phyloP scores from a whole-genome alignment of 1,140 invertebrate species.

The Aricia agestis region DNA sequence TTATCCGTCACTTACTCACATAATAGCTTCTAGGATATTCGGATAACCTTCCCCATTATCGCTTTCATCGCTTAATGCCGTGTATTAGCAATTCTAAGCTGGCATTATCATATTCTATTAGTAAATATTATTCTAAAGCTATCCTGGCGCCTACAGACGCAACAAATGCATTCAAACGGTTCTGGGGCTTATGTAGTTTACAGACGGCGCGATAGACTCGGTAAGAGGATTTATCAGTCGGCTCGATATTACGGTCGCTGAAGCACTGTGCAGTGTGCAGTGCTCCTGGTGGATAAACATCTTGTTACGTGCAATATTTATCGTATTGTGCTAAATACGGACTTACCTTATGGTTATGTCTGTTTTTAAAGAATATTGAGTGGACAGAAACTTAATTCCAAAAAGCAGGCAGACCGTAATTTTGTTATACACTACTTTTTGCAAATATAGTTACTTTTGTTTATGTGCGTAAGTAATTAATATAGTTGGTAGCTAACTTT shows the following conservation, averaged over 20 bases:
- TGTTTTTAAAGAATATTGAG: too few relatives aligned
- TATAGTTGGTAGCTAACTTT: too few relatives aligned
- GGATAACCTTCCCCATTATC: neutral
- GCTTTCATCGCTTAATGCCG: neutral
- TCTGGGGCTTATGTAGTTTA: neutral
- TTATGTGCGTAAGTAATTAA: too few relatives aligned
- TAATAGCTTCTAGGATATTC: neutral
- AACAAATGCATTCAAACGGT: conserved; percentile 1
- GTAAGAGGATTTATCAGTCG: neutral
- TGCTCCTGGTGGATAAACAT: too few relatives aligned
- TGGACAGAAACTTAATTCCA: too few relatives aligned
- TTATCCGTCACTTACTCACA: neutral
- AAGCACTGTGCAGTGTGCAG: neutral
- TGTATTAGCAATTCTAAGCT: conserved; percentile 4
- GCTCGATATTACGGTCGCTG: too few relatives aligned
- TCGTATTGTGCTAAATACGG: too few relatives aligned
- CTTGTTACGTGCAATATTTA: too few relatives aligned
- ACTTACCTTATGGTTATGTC: too few relatives aligned
- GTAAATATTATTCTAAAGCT: neutral
- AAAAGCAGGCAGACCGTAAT: too few relatives aligned
- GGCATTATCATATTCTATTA: conserved; percentile 9
- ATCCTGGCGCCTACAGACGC: neutral
- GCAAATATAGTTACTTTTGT: too few relatives aligned
- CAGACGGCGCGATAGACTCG: neutral
- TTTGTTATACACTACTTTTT: too few relatives aligned